A percentile compares a stretch with the other conserved stretches of the same genome.
Conservation (phyloP, 2,797 vertebrate species). For the Xyrichtys novacula region DNA sequence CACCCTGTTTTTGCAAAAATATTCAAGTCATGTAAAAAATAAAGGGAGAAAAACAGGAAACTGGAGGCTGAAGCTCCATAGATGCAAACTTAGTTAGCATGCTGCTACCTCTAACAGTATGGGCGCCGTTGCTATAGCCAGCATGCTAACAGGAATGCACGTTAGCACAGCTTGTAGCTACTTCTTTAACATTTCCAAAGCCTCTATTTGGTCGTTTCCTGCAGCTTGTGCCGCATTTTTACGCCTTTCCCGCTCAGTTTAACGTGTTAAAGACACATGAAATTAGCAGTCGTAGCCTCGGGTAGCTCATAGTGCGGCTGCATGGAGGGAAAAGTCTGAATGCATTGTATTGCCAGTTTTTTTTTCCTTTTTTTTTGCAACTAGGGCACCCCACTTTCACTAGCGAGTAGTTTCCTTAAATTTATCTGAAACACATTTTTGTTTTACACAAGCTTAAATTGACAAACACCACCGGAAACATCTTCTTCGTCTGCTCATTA, state of each 20-base stretch:
- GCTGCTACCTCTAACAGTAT: conserved; percentile 5
- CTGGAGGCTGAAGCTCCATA: no score
- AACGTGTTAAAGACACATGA: not conserved
- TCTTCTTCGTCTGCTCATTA: conserved; percentile 19
- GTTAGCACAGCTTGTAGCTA: not conserved
- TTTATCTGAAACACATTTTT: not conserved
- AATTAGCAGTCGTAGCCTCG: conserved; percentile 24
- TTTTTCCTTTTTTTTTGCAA: conserved; percentile 44
- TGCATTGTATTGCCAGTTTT: conserved; percentile 58
- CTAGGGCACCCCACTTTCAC: conserved; percentile 58
- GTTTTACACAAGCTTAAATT: not conserved
- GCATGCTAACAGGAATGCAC: conserved; percentile 61
- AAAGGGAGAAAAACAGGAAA: no score
- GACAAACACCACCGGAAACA: conserved; percentile 13
- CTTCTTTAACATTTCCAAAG: not conserved
- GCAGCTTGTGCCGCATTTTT: not conserved
- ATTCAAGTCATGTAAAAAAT: accelerated
- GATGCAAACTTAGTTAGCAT: conserved; percentile 42
- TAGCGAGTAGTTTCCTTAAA: conserved; percentile 1
- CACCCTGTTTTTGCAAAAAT: accelerated
- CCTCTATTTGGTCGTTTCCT: accelerated
- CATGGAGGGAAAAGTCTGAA: conserved; percentile 85
- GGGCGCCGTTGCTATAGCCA: conserved; percentile 21
- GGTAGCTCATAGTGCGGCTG: conserved; percentile 86
- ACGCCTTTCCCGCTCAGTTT: accelerated